A percentile compares a stretch with the other conserved stretches of the same genome.
These are phyloP conservation scores for Chymomyza amoena DNA, from an alignment of 2,888 invertebrate species.

Conservation along the genomic window DNA sequence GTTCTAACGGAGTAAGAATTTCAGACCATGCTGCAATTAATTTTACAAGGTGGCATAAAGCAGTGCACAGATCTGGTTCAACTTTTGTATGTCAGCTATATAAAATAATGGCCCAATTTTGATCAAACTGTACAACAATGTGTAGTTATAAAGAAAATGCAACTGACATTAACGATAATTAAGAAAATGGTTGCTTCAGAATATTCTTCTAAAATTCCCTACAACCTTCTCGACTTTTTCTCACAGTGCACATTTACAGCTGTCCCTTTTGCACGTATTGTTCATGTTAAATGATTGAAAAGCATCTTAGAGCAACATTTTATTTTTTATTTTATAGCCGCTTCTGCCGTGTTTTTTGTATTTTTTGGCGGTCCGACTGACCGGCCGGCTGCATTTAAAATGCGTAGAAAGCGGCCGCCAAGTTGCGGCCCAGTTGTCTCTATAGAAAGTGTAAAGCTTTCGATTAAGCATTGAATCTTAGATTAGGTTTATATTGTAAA, in stretches of 20 bases:
- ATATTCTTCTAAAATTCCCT: not conserved
- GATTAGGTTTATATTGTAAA: not conserved
- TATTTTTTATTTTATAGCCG: not conserved
- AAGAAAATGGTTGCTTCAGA: not conserved
- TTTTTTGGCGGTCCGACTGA: conserved; percentile 20
- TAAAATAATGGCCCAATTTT: no score
- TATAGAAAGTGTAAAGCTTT: conserved; percentile 44
- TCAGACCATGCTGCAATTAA: no score
- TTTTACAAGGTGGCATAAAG: no score
- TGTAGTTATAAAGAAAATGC: no score
- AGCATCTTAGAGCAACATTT: not conserved
- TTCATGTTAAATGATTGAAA: not conserved
- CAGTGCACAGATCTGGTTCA: no score
- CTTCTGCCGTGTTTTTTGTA: not conserved
- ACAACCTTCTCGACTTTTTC: not conserved
- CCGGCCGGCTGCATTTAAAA: conserved; percentile 35
- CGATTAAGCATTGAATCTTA: conserved; percentile 7
- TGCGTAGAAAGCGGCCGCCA: conserved; percentile 37
- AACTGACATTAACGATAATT: no score
- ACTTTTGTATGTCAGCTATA: no score
- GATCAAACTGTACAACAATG: no score
- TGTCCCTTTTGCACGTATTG: not conserved
- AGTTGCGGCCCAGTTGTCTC: conserved; percentile 4
- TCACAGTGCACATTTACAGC: not conserved
- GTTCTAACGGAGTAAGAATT: no score